These are phyloP conservation scores for Thereva unica DNA, from an alignment of 2,888 invertebrate genomes.

Conservation along the genomic window DNA sequence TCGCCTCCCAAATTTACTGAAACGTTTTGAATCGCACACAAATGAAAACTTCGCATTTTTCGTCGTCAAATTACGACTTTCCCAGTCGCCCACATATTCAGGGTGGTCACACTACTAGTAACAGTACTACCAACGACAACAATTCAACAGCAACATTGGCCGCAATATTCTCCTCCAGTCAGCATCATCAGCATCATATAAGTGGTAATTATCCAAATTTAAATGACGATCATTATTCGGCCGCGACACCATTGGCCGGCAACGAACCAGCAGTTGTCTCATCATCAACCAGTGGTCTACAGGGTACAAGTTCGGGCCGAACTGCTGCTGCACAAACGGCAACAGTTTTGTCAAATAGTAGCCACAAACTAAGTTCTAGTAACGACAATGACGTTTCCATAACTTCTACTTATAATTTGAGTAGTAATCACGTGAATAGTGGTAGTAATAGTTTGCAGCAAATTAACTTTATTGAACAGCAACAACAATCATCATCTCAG, in stretches of 20 bases:
- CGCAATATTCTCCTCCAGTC: constrained; percentile 18
- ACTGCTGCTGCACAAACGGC: neutral
- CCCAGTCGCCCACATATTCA: constrained; percentile 48
- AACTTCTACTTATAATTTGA: constrained; percentile 41
- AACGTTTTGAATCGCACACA: constrained; percentile 40
- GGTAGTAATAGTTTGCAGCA: constrained; percentile 39
- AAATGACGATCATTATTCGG: constrained; percentile 35
- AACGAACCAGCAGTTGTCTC: constrained; percentile 26
- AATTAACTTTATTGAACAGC: constrained; percentile 37
- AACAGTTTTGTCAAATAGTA: constrained; percentile 10
- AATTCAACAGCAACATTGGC: constrained; percentile 26
- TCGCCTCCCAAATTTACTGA: constrained; percentile 16
- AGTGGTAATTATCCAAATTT: constrained; percentile 38
- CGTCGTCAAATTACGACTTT: constrained; percentile 50
- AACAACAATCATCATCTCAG: constrained; percentile 10
- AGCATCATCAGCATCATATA: constrained; percentile 41
- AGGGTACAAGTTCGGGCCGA: constrained; percentile 1
- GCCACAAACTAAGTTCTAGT: constrained; percentile 29
- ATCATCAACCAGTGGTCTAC: constrained; percentile 19
- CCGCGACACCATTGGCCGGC: constrained; percentile 32
- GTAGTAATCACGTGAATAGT: constrained; percentile 38
- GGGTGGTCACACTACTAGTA: constrained; percentile 45
- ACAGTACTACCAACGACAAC: constrained; percentile 36
- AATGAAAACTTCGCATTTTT: constrained; percentile 51
- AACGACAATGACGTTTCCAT: constrained; percentile 43